These are phyloP conservation scores for Stercorarius parasiticus DNA, from an alignment of 2,113 vertebrate genomes.

Conservation along the genomic window DNA sequence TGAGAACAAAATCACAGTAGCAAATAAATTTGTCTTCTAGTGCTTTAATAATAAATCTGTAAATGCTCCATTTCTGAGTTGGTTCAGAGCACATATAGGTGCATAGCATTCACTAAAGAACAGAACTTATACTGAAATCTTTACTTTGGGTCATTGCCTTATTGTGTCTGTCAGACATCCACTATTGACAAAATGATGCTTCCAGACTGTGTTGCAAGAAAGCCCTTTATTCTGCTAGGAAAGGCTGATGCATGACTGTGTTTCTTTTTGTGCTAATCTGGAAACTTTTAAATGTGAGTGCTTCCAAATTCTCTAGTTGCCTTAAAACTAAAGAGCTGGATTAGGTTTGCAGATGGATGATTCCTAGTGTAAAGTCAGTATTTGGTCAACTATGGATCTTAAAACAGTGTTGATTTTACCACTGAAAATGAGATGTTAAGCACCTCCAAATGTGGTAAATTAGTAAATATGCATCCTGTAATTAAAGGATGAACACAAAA, in stretches of 20 bases:
- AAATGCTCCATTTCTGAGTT: background rate
- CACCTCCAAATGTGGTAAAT: background rate
- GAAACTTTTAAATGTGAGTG: background rate
- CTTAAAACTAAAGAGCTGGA: background rate
- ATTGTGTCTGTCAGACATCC: background rate
- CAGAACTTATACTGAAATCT: background rate
- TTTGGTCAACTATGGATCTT: background rate
- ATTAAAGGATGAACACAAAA: background rate
- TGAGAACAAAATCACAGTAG: background rate
- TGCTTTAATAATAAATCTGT: background rate
- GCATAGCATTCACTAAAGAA: background rate
- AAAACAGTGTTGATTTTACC: background rate
- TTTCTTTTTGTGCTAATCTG: background rate
- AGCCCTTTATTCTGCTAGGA: background rate
- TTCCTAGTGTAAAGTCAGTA: background rate
- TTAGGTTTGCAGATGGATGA: background rate
- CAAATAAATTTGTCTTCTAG: background rate
- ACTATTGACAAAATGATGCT: background rate
- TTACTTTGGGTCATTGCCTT: background rate
- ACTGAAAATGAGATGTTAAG: background rate
- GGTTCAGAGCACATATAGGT: fast-evolving
- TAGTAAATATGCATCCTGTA: background rate
- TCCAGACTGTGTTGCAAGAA: background rate
- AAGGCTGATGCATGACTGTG: background rate
- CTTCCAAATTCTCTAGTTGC: background rate